Conservation (phyloP, 2,113 vertebrate genomes). For the Albula glossodonta region DNA sequence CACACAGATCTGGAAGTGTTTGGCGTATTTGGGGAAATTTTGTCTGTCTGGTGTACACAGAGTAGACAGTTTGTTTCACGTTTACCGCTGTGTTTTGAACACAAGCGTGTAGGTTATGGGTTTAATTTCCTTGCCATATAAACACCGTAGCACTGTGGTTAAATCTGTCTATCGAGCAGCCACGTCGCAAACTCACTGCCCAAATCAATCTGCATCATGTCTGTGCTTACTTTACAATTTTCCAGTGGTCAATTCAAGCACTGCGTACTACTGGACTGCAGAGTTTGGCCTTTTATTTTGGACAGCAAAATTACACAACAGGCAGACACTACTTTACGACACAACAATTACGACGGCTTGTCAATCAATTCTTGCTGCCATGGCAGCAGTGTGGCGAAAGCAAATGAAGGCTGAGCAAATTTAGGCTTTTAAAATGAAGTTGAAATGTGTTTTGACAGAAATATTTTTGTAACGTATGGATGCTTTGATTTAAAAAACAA, state of each 20-base stretch:
- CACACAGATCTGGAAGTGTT: conserved; percentile 60
- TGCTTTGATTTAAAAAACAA: not conserved
- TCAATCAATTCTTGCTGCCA: not conserved
- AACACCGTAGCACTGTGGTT: not conserved
- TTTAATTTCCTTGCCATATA: conserved; percentile 53
- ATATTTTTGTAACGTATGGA: not conserved
- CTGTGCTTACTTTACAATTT: conserved; percentile 62
- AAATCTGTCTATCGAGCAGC: conserved; percentile 51
- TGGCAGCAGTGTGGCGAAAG: not conserved
- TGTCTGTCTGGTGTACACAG: conserved; percentile 22
- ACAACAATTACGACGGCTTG: not conserved
- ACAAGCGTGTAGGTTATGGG: not conserved
- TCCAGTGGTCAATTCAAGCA: conserved; percentile 58
- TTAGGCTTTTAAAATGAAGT: not conserved
- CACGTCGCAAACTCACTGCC: conserved; percentile 68
- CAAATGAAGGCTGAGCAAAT: not conserved
- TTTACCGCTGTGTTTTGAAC: not conserved
- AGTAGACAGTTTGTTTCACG: not conserved
- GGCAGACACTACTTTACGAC: conserved; percentile 35
- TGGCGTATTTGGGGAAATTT: conserved; percentile 50
- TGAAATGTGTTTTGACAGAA: not conserved
- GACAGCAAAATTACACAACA: conserved; percentile 70
- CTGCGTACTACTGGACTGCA: conserved; percentile 61
- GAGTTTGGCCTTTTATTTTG: conserved; percentile 49
- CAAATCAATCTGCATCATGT: conserved; percentile 57